Base-by-base conservation (phyloP, 2,888 invertebrate genomes). In the Neoscelio sp. region DNA sequence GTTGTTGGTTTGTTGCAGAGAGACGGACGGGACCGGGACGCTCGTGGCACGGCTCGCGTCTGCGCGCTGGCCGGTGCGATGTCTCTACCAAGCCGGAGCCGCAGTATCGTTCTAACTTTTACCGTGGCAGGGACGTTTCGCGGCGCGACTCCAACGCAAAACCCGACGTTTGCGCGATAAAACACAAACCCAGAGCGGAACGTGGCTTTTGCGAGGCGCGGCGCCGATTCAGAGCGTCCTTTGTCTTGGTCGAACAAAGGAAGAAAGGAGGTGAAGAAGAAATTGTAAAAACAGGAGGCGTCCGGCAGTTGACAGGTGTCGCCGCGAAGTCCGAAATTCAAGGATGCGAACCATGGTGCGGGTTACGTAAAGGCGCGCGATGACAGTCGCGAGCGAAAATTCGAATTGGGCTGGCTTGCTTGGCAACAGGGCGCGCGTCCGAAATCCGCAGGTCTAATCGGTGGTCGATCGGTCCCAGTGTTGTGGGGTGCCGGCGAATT, bases 61-160 rank as follows among this genome's bases (percentile, higher is more conserved):
- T 81, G 81, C 81, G 81, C 79, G 78, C 64, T 64, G 48, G 71
- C 44, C 67, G 50, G 30, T 52, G 50, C 64, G 65, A 64, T 68
- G 60, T 46, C 71, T 23, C 65, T 52, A 42, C 48, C 52, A 33
- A 15, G 35, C 60, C 58, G 82, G 82, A 85, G 83, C 86, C 85
- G 87, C 88, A 88, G 88, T 88, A 85, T 84, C 86, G 85, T 84
- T 85, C 84, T 78, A 79, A 85, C 85, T 78, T 75, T 26, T 28
- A 60, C 30, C 52, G 38, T 30, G 60, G 46, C 30, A 48, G 75
- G 75, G 60, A 33, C 58, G 58, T 38, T 44, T 48, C 40, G 52
- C 62, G 62, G 2, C 48, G 48, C 58, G 58, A 35, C 23, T 23
- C 23, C 23, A n/a, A n/a, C n/a, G n/a, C n/a, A n/a, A n/a, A n/a